Evolutionary conservation across 2,113 vertebrate genomes (phyloP), one percentile per base, ranked within the genome.

Genomic region (Carassius carassius): DNA sequence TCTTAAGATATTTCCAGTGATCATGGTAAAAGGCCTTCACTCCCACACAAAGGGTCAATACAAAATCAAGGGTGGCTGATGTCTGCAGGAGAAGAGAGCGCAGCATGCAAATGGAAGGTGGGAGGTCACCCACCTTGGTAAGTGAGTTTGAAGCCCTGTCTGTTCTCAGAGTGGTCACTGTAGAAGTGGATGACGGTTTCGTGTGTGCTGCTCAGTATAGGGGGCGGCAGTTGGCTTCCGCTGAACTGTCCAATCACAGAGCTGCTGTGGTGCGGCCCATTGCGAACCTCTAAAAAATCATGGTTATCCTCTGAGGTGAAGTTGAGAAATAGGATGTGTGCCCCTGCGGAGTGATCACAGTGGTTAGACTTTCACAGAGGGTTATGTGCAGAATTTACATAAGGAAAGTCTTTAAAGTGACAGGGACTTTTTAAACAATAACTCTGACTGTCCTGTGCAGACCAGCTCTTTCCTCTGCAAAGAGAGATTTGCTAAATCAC

Each of bases 281-380:
- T 98, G 78, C 97, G 95, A 76, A 99, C 96, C 91, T 99, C 98
- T 69, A 99, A 92, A 86, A 97, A 99, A 92, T 99, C 98, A 70
- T 99, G 98, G 90, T 99, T 99, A 75, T 98, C 98, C 91, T 99
- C 98, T 0, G 97, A 96, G 1, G 98, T 99, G 86, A 99, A 99
- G 92, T 99, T 99, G 82, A 97, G 93, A 90, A 99, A 99, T 23
- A 96, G 97, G 90, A 99, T 95, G 88, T 98, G 96, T 5, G 96
- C 96, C 85, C 98, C 98, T 99, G 16, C 5, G 76, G 8, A 86
- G 86, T 67, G 77, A 82, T 23, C 49, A 80, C 29, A 72, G 51
- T 54, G 58, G 37, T 74, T 35, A 80, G 1, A 73, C 5, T 63
- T 69, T 80, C 56, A 58, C 8, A 51, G 14, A 10, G 14, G 9